Evolutionary conservation across 2,113 vertebrate genomes (phyloP).

Genomic region (Ictidomys tridecemlineatus): DNA sequence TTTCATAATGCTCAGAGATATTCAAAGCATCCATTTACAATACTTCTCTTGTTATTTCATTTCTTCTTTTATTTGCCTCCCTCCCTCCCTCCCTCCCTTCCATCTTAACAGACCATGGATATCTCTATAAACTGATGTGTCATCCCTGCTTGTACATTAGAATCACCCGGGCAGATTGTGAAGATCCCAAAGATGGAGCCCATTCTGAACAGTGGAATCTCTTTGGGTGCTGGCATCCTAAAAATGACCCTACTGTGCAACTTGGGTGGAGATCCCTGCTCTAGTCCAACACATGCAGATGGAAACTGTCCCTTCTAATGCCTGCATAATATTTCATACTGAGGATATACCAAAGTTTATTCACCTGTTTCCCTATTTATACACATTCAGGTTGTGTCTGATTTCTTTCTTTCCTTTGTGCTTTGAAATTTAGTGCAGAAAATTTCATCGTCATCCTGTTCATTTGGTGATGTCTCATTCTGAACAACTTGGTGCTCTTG

Average conservation of each 20-base stretch:
- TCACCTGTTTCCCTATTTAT: background rate
- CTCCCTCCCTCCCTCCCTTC: background rate
- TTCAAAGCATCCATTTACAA: background rate
- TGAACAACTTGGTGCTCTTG: background rate
- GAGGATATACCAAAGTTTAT: background rate
- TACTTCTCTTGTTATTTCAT: background rate
- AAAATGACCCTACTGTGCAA: background rate
- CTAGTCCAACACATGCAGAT: background rate
- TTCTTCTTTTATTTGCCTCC: background rate
- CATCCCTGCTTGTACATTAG: background rate
- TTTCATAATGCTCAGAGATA: background rate
- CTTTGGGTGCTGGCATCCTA: background rate
- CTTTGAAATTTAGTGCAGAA: background rate
- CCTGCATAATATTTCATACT: background rate
- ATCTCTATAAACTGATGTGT: background rate
- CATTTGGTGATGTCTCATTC: background rate
- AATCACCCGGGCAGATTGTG: background rate
- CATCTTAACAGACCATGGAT: background rate
- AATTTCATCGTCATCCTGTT: background rate
- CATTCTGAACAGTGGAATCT: background rate
- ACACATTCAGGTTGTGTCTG: background rate
- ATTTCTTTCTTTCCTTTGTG: conserved; percentile 38
- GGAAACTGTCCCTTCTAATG: background rate
- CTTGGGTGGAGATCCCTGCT: background rate
- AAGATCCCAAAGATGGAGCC: background rate